Percentiles rank a stretch among this genome's conserved stretches.
Conservation (phyloP, 2,797 vertebrate species). For the Sebastes wilsoni region DNA sequence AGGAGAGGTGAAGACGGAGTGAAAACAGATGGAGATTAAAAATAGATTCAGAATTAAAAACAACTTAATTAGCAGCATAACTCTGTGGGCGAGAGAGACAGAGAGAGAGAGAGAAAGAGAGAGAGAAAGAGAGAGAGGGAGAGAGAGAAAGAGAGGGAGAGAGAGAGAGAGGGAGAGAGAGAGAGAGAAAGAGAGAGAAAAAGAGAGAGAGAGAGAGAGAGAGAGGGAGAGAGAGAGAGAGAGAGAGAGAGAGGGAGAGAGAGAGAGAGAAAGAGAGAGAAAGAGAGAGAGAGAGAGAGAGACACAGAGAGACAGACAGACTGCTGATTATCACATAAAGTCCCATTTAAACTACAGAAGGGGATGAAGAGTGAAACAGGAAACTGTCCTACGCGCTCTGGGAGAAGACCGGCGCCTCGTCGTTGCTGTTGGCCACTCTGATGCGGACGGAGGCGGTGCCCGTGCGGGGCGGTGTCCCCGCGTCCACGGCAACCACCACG, state of each 20-base stretch:
- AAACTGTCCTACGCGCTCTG: constrained; percentile 82
- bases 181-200: not conserved
- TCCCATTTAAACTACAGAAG: too few relatives aligned
- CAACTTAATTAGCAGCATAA: constrained; percentile 38
- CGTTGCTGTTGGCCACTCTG: constrained; percentile 87
- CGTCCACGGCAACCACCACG: constrained; percentile 88
- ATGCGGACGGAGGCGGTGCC: constrained; percentile 89
- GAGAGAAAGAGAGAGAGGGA: too few relatives aligned
- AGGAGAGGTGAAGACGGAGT: constrained; percentile 26
- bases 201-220: not conserved
- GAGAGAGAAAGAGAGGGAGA: constrained; percentile 19
- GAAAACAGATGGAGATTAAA: constrained; percentile 49
- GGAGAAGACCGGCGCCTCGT: constrained; percentile 90
- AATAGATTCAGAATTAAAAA: constrained; percentile 48
- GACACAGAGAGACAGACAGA: not conserved
- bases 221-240: not conserved
- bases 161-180: not conserved
- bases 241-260: too few relatives aligned
- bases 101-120: not conserved
- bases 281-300: not conserved
- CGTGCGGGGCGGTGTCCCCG: constrained; percentile 84
- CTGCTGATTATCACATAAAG: too few relatives aligned
- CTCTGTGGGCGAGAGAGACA: constrained; percentile 36
- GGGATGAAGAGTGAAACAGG: not conserved
- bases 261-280: not conserved